Conservation (phyloP, 2,113 vertebrate species). For the Chamaetylas fuelleborni region DNA sequence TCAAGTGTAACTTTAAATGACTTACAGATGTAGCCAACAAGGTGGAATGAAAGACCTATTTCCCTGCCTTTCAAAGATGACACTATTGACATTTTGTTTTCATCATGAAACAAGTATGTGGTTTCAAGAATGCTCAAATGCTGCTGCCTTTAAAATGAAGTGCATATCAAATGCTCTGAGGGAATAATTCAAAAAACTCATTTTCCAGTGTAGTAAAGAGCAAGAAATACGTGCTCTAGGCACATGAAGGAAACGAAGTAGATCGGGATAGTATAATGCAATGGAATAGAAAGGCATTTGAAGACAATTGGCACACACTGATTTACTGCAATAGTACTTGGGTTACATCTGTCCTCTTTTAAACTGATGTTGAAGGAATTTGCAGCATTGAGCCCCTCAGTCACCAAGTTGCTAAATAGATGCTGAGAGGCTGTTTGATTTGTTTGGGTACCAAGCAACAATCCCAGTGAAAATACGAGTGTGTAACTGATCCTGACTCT, state of each 20-base stretch:
- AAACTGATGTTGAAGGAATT: not conserved
- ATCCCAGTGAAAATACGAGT: not conserved
- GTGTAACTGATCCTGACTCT: not conserved
- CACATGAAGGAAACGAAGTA: not conserved
- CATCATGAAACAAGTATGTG: not conserved
- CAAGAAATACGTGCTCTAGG: not conserved
- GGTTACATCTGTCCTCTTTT: not conserved
- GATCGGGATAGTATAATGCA: not conserved
- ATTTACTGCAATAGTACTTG: not conserved
- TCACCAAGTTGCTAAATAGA: not conserved
- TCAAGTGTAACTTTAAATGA: not conserved
- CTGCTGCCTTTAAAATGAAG: not conserved
- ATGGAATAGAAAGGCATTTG: not conserved
- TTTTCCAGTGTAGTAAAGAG: conserved; percentile 8
- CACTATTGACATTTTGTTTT: not conserved
- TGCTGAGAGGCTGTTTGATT: not conserved
- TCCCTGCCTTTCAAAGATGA: not conserved
- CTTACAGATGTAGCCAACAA: not conserved
- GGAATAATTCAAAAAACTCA: not conserved
- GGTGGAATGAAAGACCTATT: not conserved
- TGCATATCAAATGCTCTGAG: not conserved
- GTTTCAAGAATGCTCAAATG: not conserved
- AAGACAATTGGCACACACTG: not conserved
- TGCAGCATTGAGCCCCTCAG: not conserved
- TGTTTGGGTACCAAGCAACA: not conserved